phyloP scores from a whole-genome alignment of 2,888 invertebrate species.

The Carabus problematicus region DNA sequence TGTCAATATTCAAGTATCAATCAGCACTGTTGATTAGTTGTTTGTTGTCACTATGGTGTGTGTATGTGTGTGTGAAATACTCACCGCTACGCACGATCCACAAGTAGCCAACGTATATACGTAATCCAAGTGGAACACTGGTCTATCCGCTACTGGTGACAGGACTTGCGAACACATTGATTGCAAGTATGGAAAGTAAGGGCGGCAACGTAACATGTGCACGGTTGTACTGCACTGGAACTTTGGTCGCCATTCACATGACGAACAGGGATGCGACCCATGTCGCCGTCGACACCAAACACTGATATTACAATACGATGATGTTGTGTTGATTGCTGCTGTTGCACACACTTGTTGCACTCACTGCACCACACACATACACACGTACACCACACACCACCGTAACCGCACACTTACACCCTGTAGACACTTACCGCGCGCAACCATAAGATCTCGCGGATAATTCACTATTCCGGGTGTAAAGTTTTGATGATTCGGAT shows the following conservation, averaged over 20 bases:
- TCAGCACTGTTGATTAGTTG: too few relatives aligned
- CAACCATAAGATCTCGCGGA: too few relatives aligned
- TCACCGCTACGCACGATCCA: conserved; percentile 42
- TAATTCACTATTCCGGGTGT: background rate
- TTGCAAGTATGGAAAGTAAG: background rate
- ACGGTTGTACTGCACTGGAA: conserved; percentile 14
- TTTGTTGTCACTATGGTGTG: background rate
- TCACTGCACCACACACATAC: conserved; percentile 6
- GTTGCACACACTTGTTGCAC: conserved; percentile 7
- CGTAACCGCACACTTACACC: background rate
- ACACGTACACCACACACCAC: conserved; percentile 17
- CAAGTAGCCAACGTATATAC: conserved; percentile 44
- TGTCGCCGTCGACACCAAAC: background rate
- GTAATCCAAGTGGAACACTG: conserved; percentile 30
- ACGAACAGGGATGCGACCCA: conserved; percentile 1
- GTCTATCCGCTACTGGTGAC: conserved; percentile 10
- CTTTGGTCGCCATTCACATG: conserved; percentile 16
- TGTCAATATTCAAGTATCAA: too few relatives aligned
- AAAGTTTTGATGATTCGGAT: background rate
- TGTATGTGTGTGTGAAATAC: conserved; percentile 29
- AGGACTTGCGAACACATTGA: background rate
- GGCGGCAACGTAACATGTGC: conserved; percentile 22
- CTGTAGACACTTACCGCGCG: background rate
- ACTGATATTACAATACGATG: background rate
- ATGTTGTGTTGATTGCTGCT: background rate